Percentiles rank a stretch among this genome's conserved stretches.
Conservation (phyloP, 2,888 invertebrate species). For the Morpho helenor region DNA sequence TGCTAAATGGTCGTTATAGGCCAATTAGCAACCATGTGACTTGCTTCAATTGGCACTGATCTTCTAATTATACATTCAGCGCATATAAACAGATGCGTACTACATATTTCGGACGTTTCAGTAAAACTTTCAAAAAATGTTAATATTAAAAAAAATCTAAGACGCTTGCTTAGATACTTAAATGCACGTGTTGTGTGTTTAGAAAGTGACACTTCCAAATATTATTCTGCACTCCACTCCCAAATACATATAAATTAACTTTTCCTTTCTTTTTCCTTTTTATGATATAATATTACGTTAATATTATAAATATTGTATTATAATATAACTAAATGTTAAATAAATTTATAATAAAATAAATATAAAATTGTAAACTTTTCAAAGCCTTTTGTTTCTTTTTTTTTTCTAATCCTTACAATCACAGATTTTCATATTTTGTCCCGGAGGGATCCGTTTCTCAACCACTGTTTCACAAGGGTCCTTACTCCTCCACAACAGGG, state of each 20-base stretch:
- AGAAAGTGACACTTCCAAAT: too few species aligned
- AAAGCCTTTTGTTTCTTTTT: too few species aligned
- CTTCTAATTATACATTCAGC: conserved; percentile 30
- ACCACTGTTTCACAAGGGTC: conserved; percentile 13
- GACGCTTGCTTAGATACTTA: too few species aligned
- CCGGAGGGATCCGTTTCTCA: conserved; percentile 2
- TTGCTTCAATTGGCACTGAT: conserved; percentile 43
- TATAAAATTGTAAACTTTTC: too few species aligned
- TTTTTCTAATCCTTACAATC: too few species aligned
- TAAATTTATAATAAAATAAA: too few species aligned
- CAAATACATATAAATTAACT: too few species aligned
- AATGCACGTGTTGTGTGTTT: too few species aligned
- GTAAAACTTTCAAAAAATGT: neutral
- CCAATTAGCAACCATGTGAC: conserved; percentile 53
- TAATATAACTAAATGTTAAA: neutral
- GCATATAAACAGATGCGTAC: conserved; percentile 11
- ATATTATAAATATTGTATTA: neutral
- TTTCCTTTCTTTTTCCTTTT: too few species aligned
- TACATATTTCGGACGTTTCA: conserved; percentile 2
- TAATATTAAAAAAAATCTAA: neutral
- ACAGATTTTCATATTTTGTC: too few species aligned
- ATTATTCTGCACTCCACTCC: too few species aligned
- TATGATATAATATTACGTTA: too few species aligned
- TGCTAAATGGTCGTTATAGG: conserved; percentile 52
- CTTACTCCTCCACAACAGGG: conserved; percentile 7